A percentile compares a stretch with the other conserved stretches of the same genome.
Evolutionary conservation across 2,113 vertebrate genomes (phyloP).

Genomic region (Scortum barcoo): DNA sequence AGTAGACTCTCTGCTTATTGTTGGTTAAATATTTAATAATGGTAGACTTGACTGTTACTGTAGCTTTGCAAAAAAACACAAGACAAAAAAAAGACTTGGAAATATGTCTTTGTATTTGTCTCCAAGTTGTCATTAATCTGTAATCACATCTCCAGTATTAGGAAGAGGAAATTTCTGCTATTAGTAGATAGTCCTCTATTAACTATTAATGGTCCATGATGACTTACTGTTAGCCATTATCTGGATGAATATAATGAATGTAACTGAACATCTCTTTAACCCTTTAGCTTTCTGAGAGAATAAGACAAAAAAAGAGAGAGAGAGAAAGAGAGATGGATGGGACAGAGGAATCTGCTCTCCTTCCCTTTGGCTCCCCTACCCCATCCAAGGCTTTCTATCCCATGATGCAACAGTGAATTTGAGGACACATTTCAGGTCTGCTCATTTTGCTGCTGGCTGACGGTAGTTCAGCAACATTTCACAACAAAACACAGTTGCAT

Average conservation of each 20-base stretch:
- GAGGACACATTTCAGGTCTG: conserved; percentile 23
- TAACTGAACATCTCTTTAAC: conserved; percentile 59
- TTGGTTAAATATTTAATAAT: conserved; percentile 67
- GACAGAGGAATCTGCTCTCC: conserved; percentile 2
- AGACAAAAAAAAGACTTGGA: conserved; percentile 58
- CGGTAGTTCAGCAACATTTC: conserved; percentile 43
- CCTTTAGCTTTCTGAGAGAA: conserved; percentile 61
- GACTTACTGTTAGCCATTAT: conserved; percentile 76
- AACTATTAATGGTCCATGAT: conserved; percentile 75
- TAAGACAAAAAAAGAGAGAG: conserved; percentile 11
- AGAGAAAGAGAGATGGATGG: conserved; percentile 54
- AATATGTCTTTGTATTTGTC: conserved; percentile 24
- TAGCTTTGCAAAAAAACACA: conserved; percentile 61
- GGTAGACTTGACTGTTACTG: conserved; percentile 80
- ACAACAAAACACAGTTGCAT: conserved; percentile 44
- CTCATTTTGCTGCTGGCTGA: conserved; percentile 44
- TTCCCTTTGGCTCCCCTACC: conserved; percentile 3
- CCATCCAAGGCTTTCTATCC: conserved; percentile 26
- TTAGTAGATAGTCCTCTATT: conserved; percentile 78
- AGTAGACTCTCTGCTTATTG: conserved; percentile 59
- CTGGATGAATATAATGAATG: conserved; percentile 69
- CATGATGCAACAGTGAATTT: conserved; percentile 45
- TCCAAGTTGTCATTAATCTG: conserved; percentile 61
- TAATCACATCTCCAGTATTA: conserved; percentile 64
- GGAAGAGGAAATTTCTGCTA: conserved; percentile 78